Evolutionary conservation across 1,140 invertebrate species (phyloP).

Genomic region (Lysiphlebus fabarum): DNA sequence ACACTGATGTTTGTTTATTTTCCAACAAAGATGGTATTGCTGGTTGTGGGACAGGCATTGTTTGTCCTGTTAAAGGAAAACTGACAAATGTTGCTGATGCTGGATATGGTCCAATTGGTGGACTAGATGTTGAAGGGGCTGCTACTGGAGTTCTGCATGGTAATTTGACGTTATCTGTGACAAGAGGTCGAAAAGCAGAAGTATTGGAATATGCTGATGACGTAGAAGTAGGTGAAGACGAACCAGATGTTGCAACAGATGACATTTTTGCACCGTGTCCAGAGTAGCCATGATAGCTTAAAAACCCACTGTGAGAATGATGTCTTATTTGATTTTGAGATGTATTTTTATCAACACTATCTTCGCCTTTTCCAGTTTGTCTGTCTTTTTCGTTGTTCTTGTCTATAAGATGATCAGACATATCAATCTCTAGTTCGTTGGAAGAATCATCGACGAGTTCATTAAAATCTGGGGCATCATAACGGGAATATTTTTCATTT

Average conservation of each 20-base stretch:
- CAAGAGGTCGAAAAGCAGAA: constrained; percentile 74
- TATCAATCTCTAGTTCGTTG: constrained; percentile 75
- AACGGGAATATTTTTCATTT: constrained; percentile 57
- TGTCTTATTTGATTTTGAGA: constrained; percentile 42
- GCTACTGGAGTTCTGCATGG: constrained; percentile 47
- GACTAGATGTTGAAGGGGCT: constrained; percentile 43
- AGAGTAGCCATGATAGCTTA: constrained; percentile 43
- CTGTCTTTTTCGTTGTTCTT: constrained; percentile 56
- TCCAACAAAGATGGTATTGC: constrained; percentile 41
- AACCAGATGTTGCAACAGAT: constrained; percentile 32
- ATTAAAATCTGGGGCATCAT: constrained; percentile 73
- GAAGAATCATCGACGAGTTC: constrained; percentile 76
- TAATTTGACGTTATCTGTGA: constrained; percentile 46
- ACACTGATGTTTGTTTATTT: constrained; percentile 50
- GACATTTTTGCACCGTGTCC: constrained; percentile 40
- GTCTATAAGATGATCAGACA: constrained; percentile 62
- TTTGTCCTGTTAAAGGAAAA: constrained; percentile 53
- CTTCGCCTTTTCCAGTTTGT: constrained; percentile 49
- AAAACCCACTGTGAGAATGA: constrained; percentile 34
- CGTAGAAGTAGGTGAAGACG: constrained; percentile 46
- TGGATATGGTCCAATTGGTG: constrained; percentile 60
- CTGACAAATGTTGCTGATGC: constrained; percentile 65
- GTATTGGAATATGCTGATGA: constrained; percentile 64
- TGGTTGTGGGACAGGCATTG: constrained; percentile 46
- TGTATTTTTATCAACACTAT: constrained; percentile 52